Base-by-base conservation (phyloP, 2,888 invertebrate genomes). In the Apodemia duryi region DNA sequence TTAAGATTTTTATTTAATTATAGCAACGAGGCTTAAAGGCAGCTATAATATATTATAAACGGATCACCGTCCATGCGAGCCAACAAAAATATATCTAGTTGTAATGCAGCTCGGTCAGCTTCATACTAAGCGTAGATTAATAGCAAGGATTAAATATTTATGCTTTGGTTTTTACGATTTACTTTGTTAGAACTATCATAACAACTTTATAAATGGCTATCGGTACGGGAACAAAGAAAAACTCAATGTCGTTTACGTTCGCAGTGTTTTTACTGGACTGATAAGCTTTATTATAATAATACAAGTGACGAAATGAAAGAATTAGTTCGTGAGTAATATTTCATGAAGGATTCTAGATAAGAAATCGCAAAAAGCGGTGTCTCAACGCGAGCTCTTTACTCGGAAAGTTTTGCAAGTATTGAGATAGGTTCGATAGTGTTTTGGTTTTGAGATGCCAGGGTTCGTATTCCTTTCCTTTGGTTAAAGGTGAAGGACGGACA, bases 401-500 rank as follows among this genome's bases (percentile, higher is more conserved):
- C 80, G 81, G 82, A 83, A 84, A 83, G 84, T 87, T 82, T 86
- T 86, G 88, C 79, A 85, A 87, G 82, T 80, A 71, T 71, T 69
- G 67, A 77, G 75, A 77, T 75, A 49, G 78, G 82, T 78, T 75
- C 75, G 57, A 77, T 81, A 84, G 82, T 83, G 84, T 85, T 78
- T 49, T n/a, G 49, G n/a, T 49, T 49, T 49, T 80, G 78, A 78
- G 79, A 80, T 76, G 80, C 77, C 81, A 76, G 75, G 76, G 79
- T 75, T 79, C 81, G 76, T 76, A 77, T 80, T 81, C 82, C 81
- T 83, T 83, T 84, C 83, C 77, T 65, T 38, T 28, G 65, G 51
- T 61, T 64, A 89, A 88, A 89, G 86, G 88, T 87, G 88, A 89
- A 89, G 90, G 89, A 84, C 84, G 74, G 72, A 49, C 67, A 70